phyloP scores from a whole-genome alignment of 1,140 invertebrate species.

The Brachionus paranguensis region DNA sequence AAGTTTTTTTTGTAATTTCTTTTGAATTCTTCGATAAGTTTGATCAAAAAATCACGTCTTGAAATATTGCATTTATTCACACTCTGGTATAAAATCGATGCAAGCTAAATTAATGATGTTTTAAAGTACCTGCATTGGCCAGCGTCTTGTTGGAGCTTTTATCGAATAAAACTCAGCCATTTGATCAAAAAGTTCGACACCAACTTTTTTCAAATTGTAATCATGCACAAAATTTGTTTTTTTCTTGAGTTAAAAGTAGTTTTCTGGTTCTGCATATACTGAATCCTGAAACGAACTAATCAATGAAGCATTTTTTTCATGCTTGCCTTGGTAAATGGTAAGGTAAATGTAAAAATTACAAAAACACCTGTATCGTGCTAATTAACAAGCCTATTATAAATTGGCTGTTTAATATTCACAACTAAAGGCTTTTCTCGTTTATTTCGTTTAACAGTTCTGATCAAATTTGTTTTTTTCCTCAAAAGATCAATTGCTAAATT shows the following conservation, averaged over 20 bases:
- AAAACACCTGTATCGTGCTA: neutral
- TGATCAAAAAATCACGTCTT: neutral
- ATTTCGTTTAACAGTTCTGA: no score
- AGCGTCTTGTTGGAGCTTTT: neutral
- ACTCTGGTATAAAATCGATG: neutral
- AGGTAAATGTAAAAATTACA: no score
- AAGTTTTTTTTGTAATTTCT: neutral
- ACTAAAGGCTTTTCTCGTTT: neutral
- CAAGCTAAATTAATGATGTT: neutral
- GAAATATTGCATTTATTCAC: neutral
- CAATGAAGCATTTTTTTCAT: neutral
- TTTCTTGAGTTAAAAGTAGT: neutral
- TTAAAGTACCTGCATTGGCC: neutral
- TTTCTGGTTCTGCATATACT: neutral
- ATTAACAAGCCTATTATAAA: neutral
- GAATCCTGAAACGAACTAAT: neutral
- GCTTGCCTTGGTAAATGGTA: neutral
- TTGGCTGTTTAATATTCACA: conserved; percentile 44
- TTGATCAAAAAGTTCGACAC: neutral
- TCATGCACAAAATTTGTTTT: neutral
- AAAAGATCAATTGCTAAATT: neutral
- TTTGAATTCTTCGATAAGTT: neutral
- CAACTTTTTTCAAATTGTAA: neutral
- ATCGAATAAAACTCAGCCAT: neutral
- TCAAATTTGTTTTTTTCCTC: conserved; percentile 18